These are phyloP conservation scores for Morelia viridis DNA, from an alignment of 2,797 vertebrate species.

Conservation along the genomic window DNA sequence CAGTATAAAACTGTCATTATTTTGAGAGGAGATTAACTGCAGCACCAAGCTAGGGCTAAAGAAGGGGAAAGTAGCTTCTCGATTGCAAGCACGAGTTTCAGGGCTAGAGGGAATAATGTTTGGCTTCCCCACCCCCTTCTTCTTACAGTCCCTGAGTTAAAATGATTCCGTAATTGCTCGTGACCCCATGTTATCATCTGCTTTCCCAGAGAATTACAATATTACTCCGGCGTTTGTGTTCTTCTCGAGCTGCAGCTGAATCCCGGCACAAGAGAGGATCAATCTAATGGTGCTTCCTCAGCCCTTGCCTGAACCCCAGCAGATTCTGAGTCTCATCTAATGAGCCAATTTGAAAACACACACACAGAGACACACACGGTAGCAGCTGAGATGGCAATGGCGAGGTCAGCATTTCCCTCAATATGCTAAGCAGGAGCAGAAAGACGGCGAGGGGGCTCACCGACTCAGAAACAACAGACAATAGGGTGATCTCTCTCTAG, in stretches of 20 bases:
- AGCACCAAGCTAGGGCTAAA: fast-evolving
- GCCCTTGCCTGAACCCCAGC: background rate
- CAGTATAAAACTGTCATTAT: background rate
- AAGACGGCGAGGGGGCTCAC: fast-evolving
- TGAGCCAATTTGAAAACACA: conserved; percentile 31
- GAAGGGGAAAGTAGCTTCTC: fast-evolving
- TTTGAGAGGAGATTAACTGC: fast-evolving
- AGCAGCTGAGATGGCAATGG: background rate
- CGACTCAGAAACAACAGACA: background rate
- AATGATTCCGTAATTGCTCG: background rate
- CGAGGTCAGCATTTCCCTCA: background rate
- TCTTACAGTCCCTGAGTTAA: background rate
- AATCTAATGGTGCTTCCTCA: conserved; percentile 6
- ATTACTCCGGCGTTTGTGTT: fast-evolving
- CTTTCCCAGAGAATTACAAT: conserved; percentile 7
- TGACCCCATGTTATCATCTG: background rate
- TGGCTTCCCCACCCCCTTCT: background rate
- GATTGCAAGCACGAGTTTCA: background rate
- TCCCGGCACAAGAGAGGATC: background rate
- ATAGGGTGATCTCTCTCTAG: background rate
- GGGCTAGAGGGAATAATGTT: no score
- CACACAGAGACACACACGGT: no score
- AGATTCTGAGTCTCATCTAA: conserved; percentile 21
- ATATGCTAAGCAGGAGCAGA: background rate
- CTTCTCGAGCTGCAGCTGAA: background rate